Conservation (phyloP, 2,113 vertebrate species). For the Axis porcinus region DNA sequence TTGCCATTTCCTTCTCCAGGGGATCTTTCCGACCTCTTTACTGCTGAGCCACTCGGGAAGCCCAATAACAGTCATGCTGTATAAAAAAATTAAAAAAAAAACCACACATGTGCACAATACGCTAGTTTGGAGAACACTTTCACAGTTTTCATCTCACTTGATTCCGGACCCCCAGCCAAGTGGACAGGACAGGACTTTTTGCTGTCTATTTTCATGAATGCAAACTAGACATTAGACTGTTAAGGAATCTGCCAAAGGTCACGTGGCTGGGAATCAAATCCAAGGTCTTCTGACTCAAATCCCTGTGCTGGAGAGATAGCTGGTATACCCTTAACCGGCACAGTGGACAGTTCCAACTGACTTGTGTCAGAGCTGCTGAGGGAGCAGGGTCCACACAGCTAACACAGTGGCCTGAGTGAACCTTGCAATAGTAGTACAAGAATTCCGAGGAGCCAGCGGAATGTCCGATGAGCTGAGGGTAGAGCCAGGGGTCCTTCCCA, state of each 20-base stretch:
- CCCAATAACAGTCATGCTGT: neutral
- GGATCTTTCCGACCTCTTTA: neutral
- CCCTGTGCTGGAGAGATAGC: neutral
- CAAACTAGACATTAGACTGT: neutral
- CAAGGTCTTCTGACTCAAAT: neutral
- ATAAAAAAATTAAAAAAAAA: neutral
- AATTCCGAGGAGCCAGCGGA: neutral
- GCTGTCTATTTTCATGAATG: neutral
- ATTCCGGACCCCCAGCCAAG: neutral
- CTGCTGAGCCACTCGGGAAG: neutral
- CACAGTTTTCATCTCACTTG: neutral
- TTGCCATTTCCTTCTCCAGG: neutral
- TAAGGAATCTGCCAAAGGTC: neutral
- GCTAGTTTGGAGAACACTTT: neutral
- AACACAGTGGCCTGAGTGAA: neutral
- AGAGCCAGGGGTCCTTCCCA: neutral
- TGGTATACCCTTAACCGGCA: neutral
- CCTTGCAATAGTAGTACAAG: neutral
- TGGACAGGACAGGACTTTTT: neutral
- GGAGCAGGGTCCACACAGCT: neutral
- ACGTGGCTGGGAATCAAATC: neutral
- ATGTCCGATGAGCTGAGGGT: rapidly evolving
- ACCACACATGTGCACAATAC: rapidly evolving
- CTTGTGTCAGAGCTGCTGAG: neutral
- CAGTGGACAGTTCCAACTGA: neutral